Conservation (phyloP, 2,113 vertebrate species). For the Mesitornis unicolor region DNA sequence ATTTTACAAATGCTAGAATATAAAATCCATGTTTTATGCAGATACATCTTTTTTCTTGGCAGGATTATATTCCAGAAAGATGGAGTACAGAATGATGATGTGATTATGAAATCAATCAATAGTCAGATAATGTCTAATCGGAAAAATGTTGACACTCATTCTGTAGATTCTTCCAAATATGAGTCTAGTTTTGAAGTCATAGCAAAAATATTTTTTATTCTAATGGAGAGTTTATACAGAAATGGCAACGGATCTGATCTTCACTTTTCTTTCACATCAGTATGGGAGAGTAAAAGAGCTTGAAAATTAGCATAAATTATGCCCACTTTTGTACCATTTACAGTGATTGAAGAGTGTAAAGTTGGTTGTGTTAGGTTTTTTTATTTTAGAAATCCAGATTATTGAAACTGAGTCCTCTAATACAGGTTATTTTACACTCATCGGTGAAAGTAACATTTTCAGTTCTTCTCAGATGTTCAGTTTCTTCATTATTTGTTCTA, state of each 20-base stretch:
- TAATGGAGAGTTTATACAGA: not conserved
- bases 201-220: not conserved
- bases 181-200: not conserved
- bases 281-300: not conserved
- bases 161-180: not conserved
- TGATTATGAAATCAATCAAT: not conserved
- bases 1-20: not conserved
- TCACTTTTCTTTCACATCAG: not conserved
- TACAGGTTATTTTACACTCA: not conserved
- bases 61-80: not conserved
- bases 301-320: not conserved
- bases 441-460: not conserved
- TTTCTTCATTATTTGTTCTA: not conserved
- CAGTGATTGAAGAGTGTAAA: not conserved
- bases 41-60: not conserved
- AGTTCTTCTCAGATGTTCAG: not conserved
- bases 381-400: not conserved
- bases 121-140: not conserved
- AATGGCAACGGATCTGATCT: not conserved
- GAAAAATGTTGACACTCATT: not conserved
- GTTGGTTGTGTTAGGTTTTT: rapidly evolving
- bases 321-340: not conserved
- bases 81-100: not conserved
- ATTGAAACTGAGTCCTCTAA: not conserved
- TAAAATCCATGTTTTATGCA: not conserved